Evolutionary conservation across 2,888 invertebrate species (phyloP).

Genomic region (Pristionchus entomophagus): DNA sequence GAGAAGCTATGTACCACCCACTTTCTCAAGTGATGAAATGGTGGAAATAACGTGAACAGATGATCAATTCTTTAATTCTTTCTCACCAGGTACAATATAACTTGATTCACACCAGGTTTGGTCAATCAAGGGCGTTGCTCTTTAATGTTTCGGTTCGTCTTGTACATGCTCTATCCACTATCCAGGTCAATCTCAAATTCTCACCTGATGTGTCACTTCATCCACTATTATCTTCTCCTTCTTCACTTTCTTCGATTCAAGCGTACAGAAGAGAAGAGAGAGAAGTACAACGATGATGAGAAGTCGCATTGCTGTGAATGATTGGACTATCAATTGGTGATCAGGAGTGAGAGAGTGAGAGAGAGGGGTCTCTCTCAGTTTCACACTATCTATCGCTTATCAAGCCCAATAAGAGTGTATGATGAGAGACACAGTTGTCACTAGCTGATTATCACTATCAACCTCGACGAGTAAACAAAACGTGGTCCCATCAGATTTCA

Average conservation of each 20-base stretch:
- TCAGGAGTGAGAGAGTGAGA: neutral
- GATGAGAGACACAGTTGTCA: neutral
- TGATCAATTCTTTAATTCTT: too few relatives aligned
- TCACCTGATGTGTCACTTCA: neutral
- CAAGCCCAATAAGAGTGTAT: neutral
- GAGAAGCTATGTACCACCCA: too few relatives aligned
- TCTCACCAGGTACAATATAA: too few relatives aligned
- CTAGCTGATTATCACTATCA: neutral
- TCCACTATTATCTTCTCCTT: neutral
- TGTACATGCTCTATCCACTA: too few relatives aligned
- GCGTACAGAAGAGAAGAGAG: neutral
- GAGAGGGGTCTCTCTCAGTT: neutral
- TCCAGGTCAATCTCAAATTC: neutral
- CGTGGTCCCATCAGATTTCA: neutral
- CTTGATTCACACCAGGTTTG: too few relatives aligned
- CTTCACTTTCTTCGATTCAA: constrained; percentile 27
- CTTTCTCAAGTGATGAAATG: too few relatives aligned
- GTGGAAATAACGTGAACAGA: too few relatives aligned
- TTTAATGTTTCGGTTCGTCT: too few relatives aligned
- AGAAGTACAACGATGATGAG: neutral
- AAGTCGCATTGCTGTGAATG: neutral
- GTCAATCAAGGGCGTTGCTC: too few relatives aligned
- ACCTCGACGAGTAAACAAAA: neutral
- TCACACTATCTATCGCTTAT: neutral
- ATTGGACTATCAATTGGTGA: neutral